A percentile compares a stretch with the other conserved stretches of the same genome.
phyloP scores from a whole-genome alignment of 1,140 invertebrate species.

The Drosophila sulfurigaster region DNA sequence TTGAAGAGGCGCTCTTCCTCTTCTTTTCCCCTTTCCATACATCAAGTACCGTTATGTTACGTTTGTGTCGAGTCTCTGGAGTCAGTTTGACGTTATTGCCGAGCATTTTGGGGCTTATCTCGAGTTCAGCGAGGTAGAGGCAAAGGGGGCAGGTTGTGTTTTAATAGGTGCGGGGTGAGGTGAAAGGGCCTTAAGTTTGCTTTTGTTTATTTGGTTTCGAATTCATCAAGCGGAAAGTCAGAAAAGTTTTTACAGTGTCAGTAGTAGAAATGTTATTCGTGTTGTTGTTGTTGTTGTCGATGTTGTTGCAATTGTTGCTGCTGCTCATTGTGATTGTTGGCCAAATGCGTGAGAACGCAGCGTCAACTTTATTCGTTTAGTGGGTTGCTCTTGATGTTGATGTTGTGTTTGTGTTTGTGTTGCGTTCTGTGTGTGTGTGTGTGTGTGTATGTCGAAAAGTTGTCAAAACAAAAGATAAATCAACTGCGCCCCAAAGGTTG shows the following conservation, averaged over 20 bases:
- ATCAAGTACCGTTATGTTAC: background rate
- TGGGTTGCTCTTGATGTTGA: slow-evolving; percentile 22
- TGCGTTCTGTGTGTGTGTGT: slow-evolving; percentile 30
- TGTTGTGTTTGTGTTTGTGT: slow-evolving; percentile 50
- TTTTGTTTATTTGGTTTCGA: slow-evolving; percentile 75
- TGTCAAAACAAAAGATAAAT: slow-evolving; percentile 83
- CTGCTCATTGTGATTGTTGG: slow-evolving; percentile 46
- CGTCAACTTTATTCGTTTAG: slow-evolving; percentile 64
- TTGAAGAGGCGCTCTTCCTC: background rate
- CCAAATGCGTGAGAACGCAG: slow-evolving; percentile 78
- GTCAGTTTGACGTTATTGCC: slow-evolving; percentile 69
- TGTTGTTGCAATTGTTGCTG: slow-evolving; percentile 21
- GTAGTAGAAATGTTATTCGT: slow-evolving; percentile 5
- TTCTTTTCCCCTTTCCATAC: background rate
- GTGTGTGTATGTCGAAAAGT: slow-evolving; percentile 57
- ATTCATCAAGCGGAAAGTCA: slow-evolving; percentile 81
- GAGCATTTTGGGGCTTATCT: slow-evolving; percentile 45
- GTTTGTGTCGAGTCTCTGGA: slow-evolving; percentile 41
- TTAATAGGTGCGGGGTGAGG: slow-evolving; percentile 4
- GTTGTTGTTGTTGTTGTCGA: slow-evolving; percentile 26
- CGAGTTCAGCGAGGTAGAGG: background rate
- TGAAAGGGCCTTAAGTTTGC: slow-evolving; percentile 48
- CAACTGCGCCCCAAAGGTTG: slow-evolving; percentile 60
- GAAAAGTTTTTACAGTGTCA: slow-evolving; percentile 53
- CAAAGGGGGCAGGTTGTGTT: background rate